Base-by-base conservation (phyloP, 2,888 invertebrate genomes). In the Megamerina dolium region DNA sequence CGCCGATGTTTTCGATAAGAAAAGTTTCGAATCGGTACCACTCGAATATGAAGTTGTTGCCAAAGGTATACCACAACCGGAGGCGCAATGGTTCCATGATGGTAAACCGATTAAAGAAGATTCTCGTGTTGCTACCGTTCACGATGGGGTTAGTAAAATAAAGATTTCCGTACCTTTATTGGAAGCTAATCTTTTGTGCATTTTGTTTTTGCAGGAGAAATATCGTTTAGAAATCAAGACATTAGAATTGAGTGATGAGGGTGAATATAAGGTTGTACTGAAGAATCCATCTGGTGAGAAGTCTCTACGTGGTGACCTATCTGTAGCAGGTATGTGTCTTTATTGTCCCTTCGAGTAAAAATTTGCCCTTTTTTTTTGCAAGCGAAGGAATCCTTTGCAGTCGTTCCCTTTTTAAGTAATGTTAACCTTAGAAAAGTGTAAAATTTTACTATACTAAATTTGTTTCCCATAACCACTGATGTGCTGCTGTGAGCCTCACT, bases 281-380 rank as follows among this genome's bases (percentile, higher is more conserved):
- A 79, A 79, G 57, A 94, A 94, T 67, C 82, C 85, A 59, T 77
- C 87, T 37, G 95, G 94, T 40, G 86, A 87, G 65, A 82, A 83
- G 48, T 76, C 77, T 36, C 76, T 81, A 49, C 79, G 84, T 59
- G 90, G 87, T 19, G 77, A 81, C 27, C 73, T 93, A 10, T 79
- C 80, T 18, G 80, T 92, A 31, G 80, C 79, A 46, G 79, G 86
- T 86, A 70, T 78, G 79, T 30, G n/a, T n/a, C n/a, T n/a, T n/a
- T n/a, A n/a, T 12, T 32, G 32, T 10, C n/a, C n/a, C n/a, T n/a
- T n/a, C n/a, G n/a, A n/a, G n/a, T n/a, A n/a, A n/a, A n/a, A n/a
- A n/a, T n/a, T n/a, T n/a, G n/a, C n/a, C n/a, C n/a, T n/a, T n/a
- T n/a, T n/a, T n/a, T n/a, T n/a, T n/a, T n/a, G n/a, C n/a, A n/a